A percentile compares a stretch with the other conserved stretches of the same genome.
Conservation (phyloP, 1,140 invertebrate genomes). For the Drosophila rufa region DNA sequence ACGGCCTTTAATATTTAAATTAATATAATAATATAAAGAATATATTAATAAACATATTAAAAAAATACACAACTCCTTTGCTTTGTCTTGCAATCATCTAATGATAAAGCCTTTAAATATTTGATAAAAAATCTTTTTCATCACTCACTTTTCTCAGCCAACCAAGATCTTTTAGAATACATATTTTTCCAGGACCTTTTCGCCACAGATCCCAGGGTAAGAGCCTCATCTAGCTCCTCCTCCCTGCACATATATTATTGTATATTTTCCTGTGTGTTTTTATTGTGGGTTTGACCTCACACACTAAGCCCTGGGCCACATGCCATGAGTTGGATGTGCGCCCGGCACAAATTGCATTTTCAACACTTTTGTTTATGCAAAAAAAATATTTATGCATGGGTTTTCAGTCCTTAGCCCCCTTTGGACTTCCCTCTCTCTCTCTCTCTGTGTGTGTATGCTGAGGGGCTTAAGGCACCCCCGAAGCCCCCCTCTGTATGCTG, state of each 20-base stretch:
- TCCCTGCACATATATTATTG: constrained; percentile 1
- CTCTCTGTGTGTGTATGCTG: constrained; percentile 39
- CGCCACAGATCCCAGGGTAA: constrained; percentile 2
- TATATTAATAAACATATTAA: too few relatives aligned
- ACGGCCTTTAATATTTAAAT: too few relatives aligned
- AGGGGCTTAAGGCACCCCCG: constrained; percentile 59
- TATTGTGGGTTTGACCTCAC: constrained; percentile 73
- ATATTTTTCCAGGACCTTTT: not conserved
- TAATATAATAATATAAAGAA: too few relatives aligned
- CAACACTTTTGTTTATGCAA: constrained; percentile 82
- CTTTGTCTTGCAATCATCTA: not conserved
- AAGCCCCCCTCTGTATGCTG: constrained; percentile 53
- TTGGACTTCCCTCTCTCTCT: not conserved
- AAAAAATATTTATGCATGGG: constrained; percentile 69
- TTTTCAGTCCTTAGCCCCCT: constrained; percentile 27
- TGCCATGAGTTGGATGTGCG: not conserved
- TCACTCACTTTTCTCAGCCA: not conserved
- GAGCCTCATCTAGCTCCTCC: not conserved
- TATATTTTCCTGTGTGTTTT: constrained; percentile 29
- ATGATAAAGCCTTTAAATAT: not conserved
- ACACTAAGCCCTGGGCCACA: constrained; percentile 49
- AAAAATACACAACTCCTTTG: not conserved
- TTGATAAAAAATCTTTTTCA: not conserved
- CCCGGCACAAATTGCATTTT: constrained; percentile 75
- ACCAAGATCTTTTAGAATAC: not conserved